phyloP scores from a whole-genome alignment of 2,797 vertebrate species.

The Bryconaethiops microstoma region DNA sequence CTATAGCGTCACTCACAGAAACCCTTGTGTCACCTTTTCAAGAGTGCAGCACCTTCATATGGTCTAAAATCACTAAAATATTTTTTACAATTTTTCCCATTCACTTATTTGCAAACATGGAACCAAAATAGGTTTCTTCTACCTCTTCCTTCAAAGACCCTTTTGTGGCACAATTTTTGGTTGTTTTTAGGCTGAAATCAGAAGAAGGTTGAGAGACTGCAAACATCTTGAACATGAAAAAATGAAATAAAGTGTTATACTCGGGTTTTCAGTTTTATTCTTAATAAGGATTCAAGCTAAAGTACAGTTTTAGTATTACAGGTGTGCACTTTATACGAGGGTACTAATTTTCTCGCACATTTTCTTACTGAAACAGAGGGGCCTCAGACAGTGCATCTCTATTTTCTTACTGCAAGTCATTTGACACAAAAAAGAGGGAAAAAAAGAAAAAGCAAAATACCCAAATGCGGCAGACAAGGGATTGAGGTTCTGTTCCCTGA shows the following conservation, averaged over 20 bases:
- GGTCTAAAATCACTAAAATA: no score
- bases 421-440: not conserved
- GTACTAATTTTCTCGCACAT: not conserved
- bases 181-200: no score
- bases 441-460: not conserved
- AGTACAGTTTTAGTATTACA: not conserved
- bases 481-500: constrained; percentile 39
- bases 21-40: no score
- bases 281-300: not conserved
- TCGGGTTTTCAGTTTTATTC: not conserved
- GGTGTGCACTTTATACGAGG: not conserved
- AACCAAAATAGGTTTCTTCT: no score
- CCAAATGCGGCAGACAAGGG: constrained; percentile 5
- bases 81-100: no score
- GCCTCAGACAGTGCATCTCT: not conserved
- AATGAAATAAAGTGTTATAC: not conserved
- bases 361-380: not conserved
- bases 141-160: no score
- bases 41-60: no score
- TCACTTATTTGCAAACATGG: no score
- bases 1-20: no score
- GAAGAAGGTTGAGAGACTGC: not conserved
- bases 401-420: not conserved
- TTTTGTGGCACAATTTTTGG: no score
- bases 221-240: not conserved